A percentile compares a stretch with the other conserved stretches of the same genome.
Conservation (phyloP, 2,888 invertebrate genomes). For the Daptonema setosum region DNA sequence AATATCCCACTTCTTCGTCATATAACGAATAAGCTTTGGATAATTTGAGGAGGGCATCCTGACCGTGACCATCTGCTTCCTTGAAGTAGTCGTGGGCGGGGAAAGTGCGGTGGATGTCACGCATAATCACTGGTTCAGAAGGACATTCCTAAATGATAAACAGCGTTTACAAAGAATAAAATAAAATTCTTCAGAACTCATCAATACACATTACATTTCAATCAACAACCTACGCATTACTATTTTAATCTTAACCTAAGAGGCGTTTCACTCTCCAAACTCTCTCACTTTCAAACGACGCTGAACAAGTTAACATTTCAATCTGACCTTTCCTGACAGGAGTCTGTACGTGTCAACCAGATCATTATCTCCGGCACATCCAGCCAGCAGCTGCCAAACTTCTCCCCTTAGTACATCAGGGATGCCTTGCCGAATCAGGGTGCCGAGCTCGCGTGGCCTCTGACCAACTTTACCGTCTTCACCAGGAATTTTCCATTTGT, state of each 20-base stretch:
- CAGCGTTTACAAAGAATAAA: no score
- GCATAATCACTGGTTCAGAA: slow-evolving; percentile 76
- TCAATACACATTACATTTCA: background rate
- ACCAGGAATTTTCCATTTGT: slow-evolving; percentile 24
- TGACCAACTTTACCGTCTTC: slow-evolving; percentile 1
- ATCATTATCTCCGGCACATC: slow-evolving; percentile 47
- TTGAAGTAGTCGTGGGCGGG: slow-evolving; percentile 95
- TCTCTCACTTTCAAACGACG: no score
- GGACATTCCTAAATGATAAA: slow-evolving; percentile 51
- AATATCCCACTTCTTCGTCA: slow-evolving; percentile 92
- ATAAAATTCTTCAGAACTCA: no score
- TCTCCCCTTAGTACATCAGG: slow-evolving; percentile 88
- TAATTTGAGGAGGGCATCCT: slow-evolving; percentile 79
- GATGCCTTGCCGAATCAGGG: slow-evolving; percentile 54
- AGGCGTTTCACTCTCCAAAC: no score
- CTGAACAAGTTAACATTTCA: no score
- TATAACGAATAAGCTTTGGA: slow-evolving; percentile 87
- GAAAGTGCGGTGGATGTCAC: slow-evolving; percentile 92
- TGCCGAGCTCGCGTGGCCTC: slow-evolving; percentile 56
- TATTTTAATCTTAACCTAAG: no score
- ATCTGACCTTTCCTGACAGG: slow-evolving; percentile 79
- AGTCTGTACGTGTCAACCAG: slow-evolving; percentile 77
- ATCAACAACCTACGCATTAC: no score
- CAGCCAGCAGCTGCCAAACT: slow-evolving; percentile 58
- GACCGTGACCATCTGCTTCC: slow-evolving; percentile 64